A percentile compares a stretch with the other conserved stretches of the same genome.
Evolutionary conservation across 2,888 invertebrate species (phyloP).

Genomic region (Gasteruption jaculator): DNA sequence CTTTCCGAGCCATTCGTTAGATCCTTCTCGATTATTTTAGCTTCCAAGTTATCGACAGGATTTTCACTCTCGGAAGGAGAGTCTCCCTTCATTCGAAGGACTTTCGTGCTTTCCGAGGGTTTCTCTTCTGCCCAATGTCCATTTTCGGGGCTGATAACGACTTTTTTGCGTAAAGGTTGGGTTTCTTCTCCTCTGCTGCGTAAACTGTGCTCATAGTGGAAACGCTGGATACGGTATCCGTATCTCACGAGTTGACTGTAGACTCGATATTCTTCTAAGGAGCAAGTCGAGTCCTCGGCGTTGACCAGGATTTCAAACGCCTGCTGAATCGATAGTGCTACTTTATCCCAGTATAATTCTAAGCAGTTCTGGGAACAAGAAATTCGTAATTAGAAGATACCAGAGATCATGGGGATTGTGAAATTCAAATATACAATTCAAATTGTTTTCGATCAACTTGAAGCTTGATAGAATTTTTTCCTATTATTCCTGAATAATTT

Average conservation of each 20-base stretch:
- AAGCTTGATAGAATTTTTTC: too few species aligned
- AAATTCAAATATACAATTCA: too few species aligned
- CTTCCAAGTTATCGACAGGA: background rate
- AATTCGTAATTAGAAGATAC: slow-evolving; percentile 7
- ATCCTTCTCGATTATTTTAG: background rate
- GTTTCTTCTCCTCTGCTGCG: slow-evolving; percentile 26
- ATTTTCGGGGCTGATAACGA: slow-evolving; percentile 41
- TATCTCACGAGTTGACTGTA: slow-evolving; percentile 58
- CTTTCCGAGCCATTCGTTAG: background rate
- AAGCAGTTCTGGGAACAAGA: slow-evolving; percentile 59
- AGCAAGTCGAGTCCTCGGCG: slow-evolving; percentile 39
- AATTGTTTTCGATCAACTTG: too few species aligned
- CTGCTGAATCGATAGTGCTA: slow-evolving; percentile 63
- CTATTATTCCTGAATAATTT: slow-evolving; percentile 8
- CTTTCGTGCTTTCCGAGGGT: slow-evolving; percentile 6
- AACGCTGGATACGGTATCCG: slow-evolving; percentile 58
- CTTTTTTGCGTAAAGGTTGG: slow-evolving; percentile 32
- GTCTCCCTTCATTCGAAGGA: slow-evolving; percentile 20
- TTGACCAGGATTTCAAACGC: slow-evolving; percentile 58
- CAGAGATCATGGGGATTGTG: too few species aligned
- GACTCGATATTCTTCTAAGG: slow-evolving; percentile 57
- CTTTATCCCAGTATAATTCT: slow-evolving; percentile 56
- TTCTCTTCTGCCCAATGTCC: slow-evolving; percentile 37
- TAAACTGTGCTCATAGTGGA: slow-evolving; percentile 35
- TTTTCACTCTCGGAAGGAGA: too few species aligned